phyloP scores from a whole-genome alignment of 2,888 invertebrate genomes.

The Arge pagana region DNA sequence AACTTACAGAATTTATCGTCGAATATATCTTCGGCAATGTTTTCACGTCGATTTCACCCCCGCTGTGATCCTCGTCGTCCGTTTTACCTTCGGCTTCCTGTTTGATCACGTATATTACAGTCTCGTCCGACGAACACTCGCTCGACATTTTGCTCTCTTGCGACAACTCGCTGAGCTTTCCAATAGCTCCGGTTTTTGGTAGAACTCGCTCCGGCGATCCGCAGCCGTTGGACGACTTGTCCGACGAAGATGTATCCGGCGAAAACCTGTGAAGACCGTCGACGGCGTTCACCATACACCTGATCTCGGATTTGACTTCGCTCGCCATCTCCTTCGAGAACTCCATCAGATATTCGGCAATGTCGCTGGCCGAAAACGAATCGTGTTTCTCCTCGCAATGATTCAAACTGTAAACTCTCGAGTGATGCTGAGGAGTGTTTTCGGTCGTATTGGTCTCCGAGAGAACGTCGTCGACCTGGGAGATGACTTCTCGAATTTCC shows the following conservation, averaged over 20 bases:
- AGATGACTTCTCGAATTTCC: constrained; percentile 79
- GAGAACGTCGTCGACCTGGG: constrained; percentile 77
- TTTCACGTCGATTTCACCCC: constrained; percentile 61
- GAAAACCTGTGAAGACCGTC: constrained; percentile 64
- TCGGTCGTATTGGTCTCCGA: constrained; percentile 71
- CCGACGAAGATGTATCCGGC: constrained; percentile 43
- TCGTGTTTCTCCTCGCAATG: constrained; percentile 59
- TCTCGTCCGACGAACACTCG: constrained; percentile 57
- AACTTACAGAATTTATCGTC: constrained; percentile 72
- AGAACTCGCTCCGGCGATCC: constrained; percentile 48
- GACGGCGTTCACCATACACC: constrained; percentile 65
- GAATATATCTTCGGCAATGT: constrained; percentile 65
- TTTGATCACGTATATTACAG: constrained; percentile 56
- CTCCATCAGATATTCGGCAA: constrained; percentile 78
- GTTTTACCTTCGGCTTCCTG: constrained; percentile 39
- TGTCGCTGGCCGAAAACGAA: constrained; percentile 75
- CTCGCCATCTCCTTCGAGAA: constrained; percentile 79
- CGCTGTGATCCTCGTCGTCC: constrained; percentile 64
- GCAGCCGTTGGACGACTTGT: constrained; percentile 49
- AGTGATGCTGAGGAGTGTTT: constrained; percentile 50
- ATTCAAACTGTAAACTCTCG: constrained; percentile 34
- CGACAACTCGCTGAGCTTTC: constrained; percentile 48
- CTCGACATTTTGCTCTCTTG: constrained; percentile 56
- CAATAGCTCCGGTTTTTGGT: constrained; percentile 32
- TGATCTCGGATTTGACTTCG: constrained; percentile 77